Conservation (phyloP, 2,797 vertebrate species). For the Leptodactylus fallax region DNA sequence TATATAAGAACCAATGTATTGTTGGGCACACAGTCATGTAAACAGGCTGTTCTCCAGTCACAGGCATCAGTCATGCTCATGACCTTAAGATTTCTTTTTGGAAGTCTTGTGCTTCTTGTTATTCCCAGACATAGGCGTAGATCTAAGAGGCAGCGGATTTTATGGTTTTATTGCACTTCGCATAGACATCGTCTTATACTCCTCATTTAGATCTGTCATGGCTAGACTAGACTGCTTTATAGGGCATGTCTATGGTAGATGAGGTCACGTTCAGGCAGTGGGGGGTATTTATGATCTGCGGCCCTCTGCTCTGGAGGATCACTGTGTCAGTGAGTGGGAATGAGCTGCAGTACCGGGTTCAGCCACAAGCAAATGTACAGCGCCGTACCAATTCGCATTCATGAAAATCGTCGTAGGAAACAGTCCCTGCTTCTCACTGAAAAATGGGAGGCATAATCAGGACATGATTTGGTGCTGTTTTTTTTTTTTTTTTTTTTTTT, state of each 20-base stretch:
- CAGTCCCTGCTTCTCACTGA: too few species aligned
- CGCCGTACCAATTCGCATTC: neutral
- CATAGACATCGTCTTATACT: neutral
- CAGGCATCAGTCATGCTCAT: neutral
- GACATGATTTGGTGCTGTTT: too few species aligned
- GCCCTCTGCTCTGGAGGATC: neutral
- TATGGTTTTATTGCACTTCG: neutral
- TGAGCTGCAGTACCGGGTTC: neutral
- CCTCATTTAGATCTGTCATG: too few species aligned
- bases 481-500: too few species aligned
- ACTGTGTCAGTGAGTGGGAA: neutral
- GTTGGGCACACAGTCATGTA: neutral
- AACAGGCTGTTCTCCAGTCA: neutral
- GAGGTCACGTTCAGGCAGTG: too few species aligned
- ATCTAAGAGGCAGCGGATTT: neutral
- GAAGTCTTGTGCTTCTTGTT: slow-evolving; percentile 12
- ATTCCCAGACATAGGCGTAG: neutral
- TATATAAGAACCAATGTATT: neutral
- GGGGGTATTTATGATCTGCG: too few species aligned
- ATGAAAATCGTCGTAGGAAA: too few species aligned
- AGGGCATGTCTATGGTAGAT: too few species aligned
- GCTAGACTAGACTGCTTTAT: too few species aligned
- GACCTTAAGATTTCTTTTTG: neutral
- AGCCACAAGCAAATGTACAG: neutral
- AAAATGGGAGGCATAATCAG: too few species aligned